phyloP scores from a whole-genome alignment of 1,140 invertebrate genomes.

The Streblospio benedicti region DNA sequence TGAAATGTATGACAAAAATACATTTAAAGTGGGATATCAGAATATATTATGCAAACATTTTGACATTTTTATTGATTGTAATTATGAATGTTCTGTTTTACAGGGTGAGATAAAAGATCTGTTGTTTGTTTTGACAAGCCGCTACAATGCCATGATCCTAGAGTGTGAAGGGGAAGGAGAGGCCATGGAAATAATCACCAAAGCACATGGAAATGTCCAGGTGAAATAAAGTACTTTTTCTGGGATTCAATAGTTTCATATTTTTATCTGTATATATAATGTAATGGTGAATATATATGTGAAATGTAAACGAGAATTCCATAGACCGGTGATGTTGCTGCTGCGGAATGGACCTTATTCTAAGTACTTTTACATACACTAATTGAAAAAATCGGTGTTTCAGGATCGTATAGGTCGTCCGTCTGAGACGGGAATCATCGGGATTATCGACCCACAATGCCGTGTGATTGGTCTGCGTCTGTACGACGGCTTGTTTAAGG shows the following conservation, averaged over 20 bases:
- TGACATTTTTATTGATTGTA: not conserved
- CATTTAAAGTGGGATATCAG: too few species aligned
- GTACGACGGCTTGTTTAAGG: conserved; percentile 96
- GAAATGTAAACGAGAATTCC: too few species aligned
- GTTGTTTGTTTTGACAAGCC: conserved; percentile 79
- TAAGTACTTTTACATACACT: too few species aligned
- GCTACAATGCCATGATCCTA: conserved; percentile 95
- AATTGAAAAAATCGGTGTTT: too few species aligned
- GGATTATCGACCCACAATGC: conserved; percentile 90
- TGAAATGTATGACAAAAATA: not conserved
- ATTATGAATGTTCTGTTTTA: not conserved
- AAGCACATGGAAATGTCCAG: conserved; percentile 88
- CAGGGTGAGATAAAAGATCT: conserved; percentile 88
- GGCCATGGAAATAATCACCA: conserved; percentile 83
- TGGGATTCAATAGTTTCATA: not conserved
- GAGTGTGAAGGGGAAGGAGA: conserved; percentile 67
- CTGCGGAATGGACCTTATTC: too few species aligned
- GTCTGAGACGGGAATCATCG: conserved; percentile 86
- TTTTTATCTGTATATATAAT: not conserved
- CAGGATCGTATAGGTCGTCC: conserved; percentile 56
- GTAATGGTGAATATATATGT: too few species aligned
- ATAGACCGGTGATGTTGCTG: too few species aligned
- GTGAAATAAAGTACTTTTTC: conserved; percentile 23
- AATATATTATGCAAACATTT: not conserved
- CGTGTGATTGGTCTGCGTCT: conserved; percentile 83